Base-by-base conservation (phyloP, 2,113 vertebrate species). In the Cololabis saira region DNA sequence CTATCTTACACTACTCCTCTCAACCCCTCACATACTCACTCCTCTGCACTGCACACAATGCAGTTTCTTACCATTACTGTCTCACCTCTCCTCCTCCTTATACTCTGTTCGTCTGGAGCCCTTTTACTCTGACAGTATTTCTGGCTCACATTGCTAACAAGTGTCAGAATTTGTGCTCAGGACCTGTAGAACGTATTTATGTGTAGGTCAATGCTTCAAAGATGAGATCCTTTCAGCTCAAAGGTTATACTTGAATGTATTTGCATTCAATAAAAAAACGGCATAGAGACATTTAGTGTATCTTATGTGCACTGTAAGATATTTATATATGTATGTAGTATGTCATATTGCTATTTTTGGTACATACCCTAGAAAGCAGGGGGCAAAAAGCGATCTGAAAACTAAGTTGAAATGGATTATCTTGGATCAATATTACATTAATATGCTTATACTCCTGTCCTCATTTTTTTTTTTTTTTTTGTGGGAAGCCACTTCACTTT, bases 161-260 rank as follows among this genome's bases (percentile, higher is more conserved):
- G 87, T 89, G 90, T 90, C 90, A 90, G 83, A 88, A 90, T 93
- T 89, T 90, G 89, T 78, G 81, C 85, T 88, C 86, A 80, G 87
- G 83, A 88, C 84, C 79, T 84, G 83, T 87, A 84, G 86, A 88
- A 65, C 78, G 53, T 87, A 87, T 85, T 91, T 91, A 90, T 74
- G 78, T 88, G 87, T 93, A 93, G 92, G 92, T 93, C 92, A 93
- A 75, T n/a, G 90, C 86, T 93, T 93, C 62, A 84, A 90, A 92
- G 81, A 92, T 92, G 91, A 93, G 91, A 89, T 79, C 78, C 78
- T 87, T 86, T 88, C 89, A 86, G 82, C 88, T 84, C 86, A 93
- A 93, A 93, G 92, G 93, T 93, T 92, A 93, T 73, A 78, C 88
- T 82, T 85, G 92, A 90, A 93, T 94, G 80, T 85, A 93, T 93